phyloP scores from a whole-genome alignment of 2,888 invertebrate genomes.

The Nymphalis urticae region DNA sequence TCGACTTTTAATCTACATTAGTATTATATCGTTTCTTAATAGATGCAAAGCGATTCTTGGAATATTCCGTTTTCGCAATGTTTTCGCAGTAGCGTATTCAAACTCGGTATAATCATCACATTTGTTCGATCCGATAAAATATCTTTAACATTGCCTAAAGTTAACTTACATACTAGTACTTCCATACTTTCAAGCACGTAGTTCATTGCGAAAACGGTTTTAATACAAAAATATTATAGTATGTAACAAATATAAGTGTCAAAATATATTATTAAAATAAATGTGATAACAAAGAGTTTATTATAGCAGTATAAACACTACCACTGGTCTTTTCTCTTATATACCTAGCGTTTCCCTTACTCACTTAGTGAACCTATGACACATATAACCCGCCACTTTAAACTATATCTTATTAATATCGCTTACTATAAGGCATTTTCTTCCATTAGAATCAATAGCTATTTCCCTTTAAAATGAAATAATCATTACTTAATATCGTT shows the following conservation, averaged over 20 bases:
- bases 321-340: constrained; percentile 35
- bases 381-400: no score
- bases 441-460: no score
- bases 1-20: constrained; percentile 51
- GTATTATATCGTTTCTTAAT: constrained; percentile 64
- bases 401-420: no score
- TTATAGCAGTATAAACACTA: constrained; percentile 74
- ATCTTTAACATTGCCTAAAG: background rate
- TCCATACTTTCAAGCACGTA: constrained; percentile 21
- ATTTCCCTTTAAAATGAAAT: no score
- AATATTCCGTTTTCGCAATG: constrained; percentile 54
- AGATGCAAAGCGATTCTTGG: constrained; percentile 53
- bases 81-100: constrained; percentile 1
- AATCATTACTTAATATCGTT: no score
- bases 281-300: constrained; percentile 82
- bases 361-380: background rate
- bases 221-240: constrained; percentile 67
- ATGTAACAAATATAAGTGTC: constrained; percentile 78
- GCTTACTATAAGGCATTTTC: no score
- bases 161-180: constrained; percentile 39
- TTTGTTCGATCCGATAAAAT: background rate
- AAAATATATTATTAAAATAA: constrained; percentile 80
- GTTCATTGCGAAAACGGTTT: constrained; percentile 57
- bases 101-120: background rate
- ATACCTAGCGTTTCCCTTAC: background rate